These are phyloP conservation scores for Furcula furcula DNA, from an alignment of 2,888 invertebrate genomes.

Conservation along the genomic window DNA sequence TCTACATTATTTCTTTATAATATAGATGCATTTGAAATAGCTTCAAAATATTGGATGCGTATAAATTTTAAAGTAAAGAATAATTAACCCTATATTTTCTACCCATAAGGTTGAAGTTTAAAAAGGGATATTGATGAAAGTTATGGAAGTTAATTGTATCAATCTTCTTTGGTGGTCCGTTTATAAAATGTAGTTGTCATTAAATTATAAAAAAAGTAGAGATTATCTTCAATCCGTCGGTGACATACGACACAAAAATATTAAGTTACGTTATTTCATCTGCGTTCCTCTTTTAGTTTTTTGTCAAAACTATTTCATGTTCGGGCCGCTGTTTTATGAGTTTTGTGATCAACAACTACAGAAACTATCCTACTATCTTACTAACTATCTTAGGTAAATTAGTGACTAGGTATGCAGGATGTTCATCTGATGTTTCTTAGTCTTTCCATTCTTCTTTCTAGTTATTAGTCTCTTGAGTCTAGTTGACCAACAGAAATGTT, in stretches of 20 bases:
- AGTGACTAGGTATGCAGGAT: no score
- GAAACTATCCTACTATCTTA: no score
- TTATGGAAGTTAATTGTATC: conserved; percentile 11
- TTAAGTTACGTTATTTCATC: conserved; percentile 28
- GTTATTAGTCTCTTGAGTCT: no score
- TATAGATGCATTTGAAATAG: conserved; percentile 14
- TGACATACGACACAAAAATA: conserved; percentile 21
- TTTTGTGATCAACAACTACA: no score
- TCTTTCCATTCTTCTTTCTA: no score
- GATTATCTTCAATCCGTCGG: conserved; percentile 26
- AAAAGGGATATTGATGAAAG: neutral
- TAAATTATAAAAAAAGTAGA: conserved; percentile 26
- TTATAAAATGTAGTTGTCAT: conserved; percentile 24
- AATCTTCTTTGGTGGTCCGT: conserved; percentile 35
- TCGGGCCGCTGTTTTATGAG: conserved; percentile 6
- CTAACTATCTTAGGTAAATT: no score
- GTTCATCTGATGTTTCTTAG: no score
- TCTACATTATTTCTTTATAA: conserved; percentile 46
- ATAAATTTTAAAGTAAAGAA: neutral
- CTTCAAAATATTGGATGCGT: conserved; percentile 10
- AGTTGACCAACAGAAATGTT: no score
- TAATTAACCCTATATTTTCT: conserved; percentile 1
- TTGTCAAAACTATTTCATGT: conserved; percentile 9
- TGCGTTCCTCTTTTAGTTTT: conserved; percentile 14
- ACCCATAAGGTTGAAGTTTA: conserved; percentile 5